These are phyloP conservation scores for Chrysolina americana DNA, from an alignment of 2,888 invertebrate species.

Conservation along the genomic window DNA sequence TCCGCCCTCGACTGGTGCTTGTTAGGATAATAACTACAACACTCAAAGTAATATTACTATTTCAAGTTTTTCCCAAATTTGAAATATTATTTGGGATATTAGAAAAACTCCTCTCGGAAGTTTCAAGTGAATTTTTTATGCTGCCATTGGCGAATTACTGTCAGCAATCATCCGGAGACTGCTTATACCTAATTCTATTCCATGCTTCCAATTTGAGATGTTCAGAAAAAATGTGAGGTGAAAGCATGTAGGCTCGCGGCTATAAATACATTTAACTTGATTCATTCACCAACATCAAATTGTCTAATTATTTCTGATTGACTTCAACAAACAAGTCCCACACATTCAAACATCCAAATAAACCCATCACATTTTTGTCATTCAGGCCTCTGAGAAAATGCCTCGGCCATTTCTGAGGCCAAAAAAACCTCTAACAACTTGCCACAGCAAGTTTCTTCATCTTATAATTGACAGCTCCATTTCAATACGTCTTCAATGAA, in stretches of 20 bases:
- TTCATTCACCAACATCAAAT: not conserved
- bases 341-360: not conserved
- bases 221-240: not conserved
- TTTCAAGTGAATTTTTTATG: too few relatives aligned
- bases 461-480: conserved; percentile 19
- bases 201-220: too few relatives aligned
- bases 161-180: too few relatives aligned
- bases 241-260: not conserved
- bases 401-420: not conserved
- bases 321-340: not conserved
- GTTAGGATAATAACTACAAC: too few relatives aligned
- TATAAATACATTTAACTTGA: not conserved
- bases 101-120: too few relatives aligned
- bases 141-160: too few relatives aligned
- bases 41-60: too few relatives aligned
- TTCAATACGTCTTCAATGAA: conserved; percentile 13
- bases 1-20: too few relatives aligned
- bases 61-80: too few relatives aligned
- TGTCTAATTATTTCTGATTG: not conserved
- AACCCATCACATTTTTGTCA: not conserved
- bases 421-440: conserved; percentile 1
- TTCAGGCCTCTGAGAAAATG: not conserved
- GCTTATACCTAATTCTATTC: too few relatives aligned
- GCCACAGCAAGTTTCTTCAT: conserved; percentile 3
- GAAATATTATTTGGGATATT: too few relatives aligned